Evolutionary conservation across 2,113 vertebrate species (phyloP).

Genomic region (Procavia capensis): DNA sequence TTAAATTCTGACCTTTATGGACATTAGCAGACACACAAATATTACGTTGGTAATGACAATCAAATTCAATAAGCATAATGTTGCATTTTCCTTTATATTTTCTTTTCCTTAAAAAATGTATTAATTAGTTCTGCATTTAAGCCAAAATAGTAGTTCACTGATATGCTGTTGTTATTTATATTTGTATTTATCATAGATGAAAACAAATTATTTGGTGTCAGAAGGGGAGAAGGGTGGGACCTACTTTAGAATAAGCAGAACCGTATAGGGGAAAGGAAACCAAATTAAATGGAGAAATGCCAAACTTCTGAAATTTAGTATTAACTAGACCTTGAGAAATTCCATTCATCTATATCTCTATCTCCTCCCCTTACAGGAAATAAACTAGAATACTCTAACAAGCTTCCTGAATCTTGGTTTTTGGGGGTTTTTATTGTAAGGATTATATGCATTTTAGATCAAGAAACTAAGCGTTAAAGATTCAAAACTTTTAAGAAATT

Average conservation of each 20-base stretch:
- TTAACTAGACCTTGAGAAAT: background rate
- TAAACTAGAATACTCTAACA: background rate
- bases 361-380: background rate
- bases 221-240: too few relatives aligned
- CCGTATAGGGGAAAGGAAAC: background rate
- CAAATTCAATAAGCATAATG: background rate
- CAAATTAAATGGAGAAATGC: background rate
- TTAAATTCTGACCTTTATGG: background rate
- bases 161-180: background rate
- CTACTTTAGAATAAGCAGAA: background rate
- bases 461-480: background rate
- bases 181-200: background rate
- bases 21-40: background rate
- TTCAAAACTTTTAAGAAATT: slow-evolving; percentile 19
- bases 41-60: background rate
- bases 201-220: background rate
- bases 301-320: background rate
- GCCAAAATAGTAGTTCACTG: background rate
- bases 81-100: background rate
- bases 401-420: background rate
- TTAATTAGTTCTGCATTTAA: background rate
- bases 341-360: background rate
- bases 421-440: background rate
- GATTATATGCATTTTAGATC: background rate
- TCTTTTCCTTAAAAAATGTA: background rate